These are phyloP conservation scores for Cotesia chilonis DNA, from an alignment of 1,140 invertebrate species.

Conservation along the genomic window DNA sequence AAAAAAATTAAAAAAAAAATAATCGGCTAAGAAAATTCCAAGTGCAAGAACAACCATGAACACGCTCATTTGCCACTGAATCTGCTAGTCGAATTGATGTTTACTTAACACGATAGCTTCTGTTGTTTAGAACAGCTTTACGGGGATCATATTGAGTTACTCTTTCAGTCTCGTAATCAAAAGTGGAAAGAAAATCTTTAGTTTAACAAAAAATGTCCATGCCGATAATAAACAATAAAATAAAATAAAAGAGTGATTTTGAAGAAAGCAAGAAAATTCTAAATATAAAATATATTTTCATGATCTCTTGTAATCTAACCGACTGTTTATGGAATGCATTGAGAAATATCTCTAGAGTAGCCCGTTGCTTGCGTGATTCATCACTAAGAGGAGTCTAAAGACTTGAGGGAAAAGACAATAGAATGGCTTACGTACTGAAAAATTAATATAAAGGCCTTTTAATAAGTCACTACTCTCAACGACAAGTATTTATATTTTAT, in stretches of 20 bases:
- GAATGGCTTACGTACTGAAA: not conserved
- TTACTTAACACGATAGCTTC: too few relatives aligned
- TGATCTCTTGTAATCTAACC: not conserved
- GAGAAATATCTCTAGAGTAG: slow-evolving; percentile 8
- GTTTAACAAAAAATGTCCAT: not conserved
- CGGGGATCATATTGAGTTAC: too few relatives aligned
- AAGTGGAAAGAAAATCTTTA: not conserved
- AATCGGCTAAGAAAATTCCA: not conserved
- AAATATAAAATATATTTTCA: too few relatives aligned
- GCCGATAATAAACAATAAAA: too few relatives aligned
- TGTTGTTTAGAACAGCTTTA: too few relatives aligned
- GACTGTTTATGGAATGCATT: slow-evolving; percentile 11
- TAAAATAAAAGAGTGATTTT: too few relatives aligned
- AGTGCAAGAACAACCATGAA: not conserved
- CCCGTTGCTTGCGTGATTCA: slow-evolving; percentile 26
- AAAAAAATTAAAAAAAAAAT: not conserved
- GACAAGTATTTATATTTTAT: too few relatives aligned
- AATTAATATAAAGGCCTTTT: slow-evolving; percentile 7
- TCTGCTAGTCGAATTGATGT: not conserved
- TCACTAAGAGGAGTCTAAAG: not conserved
- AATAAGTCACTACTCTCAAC: not conserved
- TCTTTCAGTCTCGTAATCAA: too few relatives aligned
- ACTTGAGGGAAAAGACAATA: slow-evolving; percentile 24
- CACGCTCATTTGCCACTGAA: not conserved
- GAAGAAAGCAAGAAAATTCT: not conserved